Percentiles rank a stretch among this genome's conserved stretches.
phyloP scores from a whole-genome alignment of 2,797 vertebrate species.

The Gallirallus australis region DNA sequence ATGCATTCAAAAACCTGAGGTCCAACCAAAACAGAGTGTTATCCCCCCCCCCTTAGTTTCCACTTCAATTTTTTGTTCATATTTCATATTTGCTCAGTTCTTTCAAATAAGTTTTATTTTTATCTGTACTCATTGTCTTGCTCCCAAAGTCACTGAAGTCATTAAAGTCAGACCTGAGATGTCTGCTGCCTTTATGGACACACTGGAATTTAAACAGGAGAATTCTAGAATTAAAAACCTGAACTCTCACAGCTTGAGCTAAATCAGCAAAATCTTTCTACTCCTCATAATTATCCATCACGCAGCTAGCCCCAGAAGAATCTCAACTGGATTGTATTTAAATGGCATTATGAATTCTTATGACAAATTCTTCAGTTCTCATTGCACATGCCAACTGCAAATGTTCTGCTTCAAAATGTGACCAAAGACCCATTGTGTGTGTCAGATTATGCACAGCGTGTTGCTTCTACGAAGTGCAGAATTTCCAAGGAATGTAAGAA shows the following conservation, averaged over 20 bases:
- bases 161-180: not conserved
- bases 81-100: not conserved
- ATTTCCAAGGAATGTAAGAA: not conserved
- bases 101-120: not conserved
- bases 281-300: not conserved
- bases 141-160: conserved; percentile 22
- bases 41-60: not conserved
- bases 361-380: not conserved
- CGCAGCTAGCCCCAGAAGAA: not conserved
- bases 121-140: not conserved
- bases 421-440: not conserved
- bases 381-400: not conserved
- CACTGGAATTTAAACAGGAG: not conserved
- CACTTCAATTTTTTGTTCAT: not conserved
- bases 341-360: not conserved
- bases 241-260: not conserved
- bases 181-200: not conserved
- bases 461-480: not conserved
- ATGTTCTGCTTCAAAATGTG: not conserved
- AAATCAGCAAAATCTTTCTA: not conserved
- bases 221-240: not conserved
- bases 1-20: not conserved
- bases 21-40: not conserved
- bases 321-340: not conserved
- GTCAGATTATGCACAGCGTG: not conserved